These are phyloP conservation scores for Syrphus vitripennis DNA, from an alignment of 2,888 invertebrate species.

Conservation along the genomic window DNA sequence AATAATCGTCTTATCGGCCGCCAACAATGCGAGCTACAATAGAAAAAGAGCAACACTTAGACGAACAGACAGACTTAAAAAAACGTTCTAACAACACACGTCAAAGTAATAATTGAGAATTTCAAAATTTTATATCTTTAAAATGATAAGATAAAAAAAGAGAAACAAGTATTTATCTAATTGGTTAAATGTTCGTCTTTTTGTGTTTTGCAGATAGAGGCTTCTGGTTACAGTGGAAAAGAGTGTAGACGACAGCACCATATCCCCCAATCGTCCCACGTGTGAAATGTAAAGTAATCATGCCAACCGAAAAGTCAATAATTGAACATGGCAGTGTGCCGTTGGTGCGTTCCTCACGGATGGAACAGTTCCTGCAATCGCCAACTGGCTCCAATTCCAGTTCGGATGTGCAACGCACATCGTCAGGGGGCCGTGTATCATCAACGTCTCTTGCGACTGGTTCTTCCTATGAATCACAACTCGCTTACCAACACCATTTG, in stretches of 20 bases:
- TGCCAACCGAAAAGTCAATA: slow-evolving; percentile 79
- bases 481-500: slow-evolving; percentile 87
- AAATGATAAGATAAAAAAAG: slow-evolving; percentile 63
- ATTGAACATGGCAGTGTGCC: slow-evolving; percentile 77
- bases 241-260: slow-evolving; percentile 19
- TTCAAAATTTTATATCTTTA: slow-evolving; percentile 44
- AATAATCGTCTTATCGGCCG: slow-evolving; percentile 53
- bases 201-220: slow-evolving; percentile 56
- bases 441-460: slow-evolving; percentile 75
- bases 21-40: slow-evolving; percentile 31
- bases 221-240: slow-evolving; percentile 62
- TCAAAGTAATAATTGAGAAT: slow-evolving; percentile 54
- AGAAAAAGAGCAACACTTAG: slow-evolving; percentile 20
- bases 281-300: slow-evolving; percentile 70
- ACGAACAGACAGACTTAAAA: slow-evolving; percentile 1
- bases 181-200: slow-evolving; percentile 60
- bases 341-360: slow-evolving; percentile 81
- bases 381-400: slow-evolving; percentile 78
- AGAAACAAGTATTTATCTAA: slow-evolving; percentile 59
- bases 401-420: slow-evolving; percentile 73
- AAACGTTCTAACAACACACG: slow-evolving; percentile 34
- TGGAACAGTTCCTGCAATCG: slow-evolving; percentile 85
- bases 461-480: slow-evolving; percentile 84
- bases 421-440: slow-evolving; percentile 82
- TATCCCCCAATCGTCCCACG: background rate